These are phyloP conservation scores for Rhynchonycteris naso DNA, from an alignment of 2,797 vertebrate genomes.

Conservation along the genomic window DNA sequence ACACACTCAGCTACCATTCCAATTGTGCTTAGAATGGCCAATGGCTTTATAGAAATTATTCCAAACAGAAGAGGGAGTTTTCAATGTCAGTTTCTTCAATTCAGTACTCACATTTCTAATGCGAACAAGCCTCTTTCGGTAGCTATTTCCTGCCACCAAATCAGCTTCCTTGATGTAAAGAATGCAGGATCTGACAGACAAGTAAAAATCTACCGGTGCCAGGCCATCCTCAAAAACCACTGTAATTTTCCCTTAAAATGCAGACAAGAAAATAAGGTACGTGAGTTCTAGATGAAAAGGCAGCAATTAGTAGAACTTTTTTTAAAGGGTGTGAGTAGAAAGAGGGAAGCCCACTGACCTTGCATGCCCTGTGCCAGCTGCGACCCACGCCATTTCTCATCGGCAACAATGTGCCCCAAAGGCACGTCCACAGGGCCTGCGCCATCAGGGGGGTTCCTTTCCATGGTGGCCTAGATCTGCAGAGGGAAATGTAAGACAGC, in stretches of 20 bases:
- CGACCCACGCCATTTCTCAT: constrained; percentile 87
- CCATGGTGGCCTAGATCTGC: constrained; percentile 55
- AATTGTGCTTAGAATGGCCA: background rate
- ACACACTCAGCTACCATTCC: too few relatives aligned
- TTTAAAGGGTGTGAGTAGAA: background rate
- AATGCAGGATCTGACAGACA: constrained; percentile 90
- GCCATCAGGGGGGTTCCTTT: background rate
- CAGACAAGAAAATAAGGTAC: constrained; percentile 36
- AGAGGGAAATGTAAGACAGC: background rate
- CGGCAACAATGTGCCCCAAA: constrained; percentile 84
- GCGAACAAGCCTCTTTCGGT: constrained; percentile 92
- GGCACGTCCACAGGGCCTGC: constrained; percentile 83
- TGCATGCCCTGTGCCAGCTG: constrained; percentile 83
- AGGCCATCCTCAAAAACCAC: constrained; percentile 90
- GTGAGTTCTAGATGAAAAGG: background rate
- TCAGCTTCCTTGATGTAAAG: constrained; percentile 94
- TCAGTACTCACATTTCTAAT: constrained; percentile 92
- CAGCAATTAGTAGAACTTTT: background rate
- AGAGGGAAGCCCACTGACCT: constrained; percentile 79
- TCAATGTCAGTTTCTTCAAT: background rate
- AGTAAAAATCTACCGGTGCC: constrained; percentile 91
- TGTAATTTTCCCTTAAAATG: constrained; percentile 87
- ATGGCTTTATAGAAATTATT: background rate
- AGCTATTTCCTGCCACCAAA: constrained; percentile 90
- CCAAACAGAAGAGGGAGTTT: background rate